Percentiles rank a stretch among this genome's conserved stretches.
Conservation (phyloP, 2,888 invertebrate species). For the Rhaphigaster nebulosa region DNA sequence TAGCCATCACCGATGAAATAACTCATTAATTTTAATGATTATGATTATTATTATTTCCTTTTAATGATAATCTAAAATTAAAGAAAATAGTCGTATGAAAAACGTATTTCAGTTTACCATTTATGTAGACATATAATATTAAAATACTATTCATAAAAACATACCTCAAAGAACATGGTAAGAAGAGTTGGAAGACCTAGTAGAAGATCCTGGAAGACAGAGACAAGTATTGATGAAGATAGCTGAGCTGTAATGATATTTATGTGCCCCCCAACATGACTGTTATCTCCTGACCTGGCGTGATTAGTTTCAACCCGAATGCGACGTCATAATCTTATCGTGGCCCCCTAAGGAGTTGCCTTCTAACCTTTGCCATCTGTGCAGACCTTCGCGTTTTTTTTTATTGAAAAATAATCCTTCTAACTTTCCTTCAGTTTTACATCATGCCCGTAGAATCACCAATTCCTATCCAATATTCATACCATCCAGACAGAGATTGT, state of each 20-base stretch:
- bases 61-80: neutral
- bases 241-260: neutral
- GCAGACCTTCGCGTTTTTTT: neutral
- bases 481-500: neutral
- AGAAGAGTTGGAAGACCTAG: neutral
- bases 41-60: too few relatives aligned
- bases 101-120: neutral
- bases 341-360: neutral
- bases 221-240: neutral
- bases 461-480: neutral
- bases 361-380: neutral
- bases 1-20: neutral
- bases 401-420: neutral
- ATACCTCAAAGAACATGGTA: conserved; percentile 6
- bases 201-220: neutral
- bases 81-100: neutral
- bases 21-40: neutral
- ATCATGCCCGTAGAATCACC: neutral
- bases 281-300: neutral
- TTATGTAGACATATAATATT: neutral
- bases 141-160: neutral
- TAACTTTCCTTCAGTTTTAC: neutral
- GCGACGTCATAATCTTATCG: neutral
- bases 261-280: neutral
- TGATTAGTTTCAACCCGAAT: neutral